Conservation (phyloP, 2,797 vertebrate species). For the Eidolon dupreanum region DNA sequence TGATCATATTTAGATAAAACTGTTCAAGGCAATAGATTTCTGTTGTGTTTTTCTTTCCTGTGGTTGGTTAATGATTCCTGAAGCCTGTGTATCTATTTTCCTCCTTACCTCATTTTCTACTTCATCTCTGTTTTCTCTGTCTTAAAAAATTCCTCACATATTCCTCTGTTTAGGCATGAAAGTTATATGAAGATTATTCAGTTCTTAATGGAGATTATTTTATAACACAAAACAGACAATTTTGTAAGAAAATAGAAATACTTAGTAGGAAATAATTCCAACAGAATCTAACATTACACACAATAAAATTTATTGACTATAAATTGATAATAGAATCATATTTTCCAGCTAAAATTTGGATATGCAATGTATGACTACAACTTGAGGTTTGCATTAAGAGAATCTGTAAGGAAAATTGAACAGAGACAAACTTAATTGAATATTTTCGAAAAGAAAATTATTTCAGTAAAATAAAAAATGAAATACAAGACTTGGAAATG, state of each 20-base stretch:
- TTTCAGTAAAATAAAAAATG: not conserved
- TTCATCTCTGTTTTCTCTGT: not conserved
- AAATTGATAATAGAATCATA: not conserved
- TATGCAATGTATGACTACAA: not conserved
- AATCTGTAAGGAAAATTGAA: not conserved
- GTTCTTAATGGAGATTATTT: constrained; percentile 16
- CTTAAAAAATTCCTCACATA: not conserved
- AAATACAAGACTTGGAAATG: not conserved
- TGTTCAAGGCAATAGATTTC: not conserved
- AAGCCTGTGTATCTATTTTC: not conserved
- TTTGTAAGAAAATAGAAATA: constrained; percentile 6
- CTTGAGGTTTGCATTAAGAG: not conserved
- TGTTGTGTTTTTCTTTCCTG: not conserved
- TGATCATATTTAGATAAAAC: not conserved
- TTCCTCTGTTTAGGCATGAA: constrained; percentile 35
- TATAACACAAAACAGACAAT: not conserved
- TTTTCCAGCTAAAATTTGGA: constrained; percentile 22
- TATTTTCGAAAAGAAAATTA: constrained; percentile 11
- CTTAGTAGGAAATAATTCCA: not conserved
- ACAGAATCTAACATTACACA: not conserved
- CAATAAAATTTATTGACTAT: not conserved
- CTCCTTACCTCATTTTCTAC: not conserved
- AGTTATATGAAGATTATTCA: not conserved
- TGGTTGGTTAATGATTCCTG: not conserved
- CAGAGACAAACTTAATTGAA: not conserved